A percentile compares a stretch with the other conserved stretches of the same genome.
Conservation (phyloP, 2,113 vertebrate species). For the Origma solitaria region DNA sequence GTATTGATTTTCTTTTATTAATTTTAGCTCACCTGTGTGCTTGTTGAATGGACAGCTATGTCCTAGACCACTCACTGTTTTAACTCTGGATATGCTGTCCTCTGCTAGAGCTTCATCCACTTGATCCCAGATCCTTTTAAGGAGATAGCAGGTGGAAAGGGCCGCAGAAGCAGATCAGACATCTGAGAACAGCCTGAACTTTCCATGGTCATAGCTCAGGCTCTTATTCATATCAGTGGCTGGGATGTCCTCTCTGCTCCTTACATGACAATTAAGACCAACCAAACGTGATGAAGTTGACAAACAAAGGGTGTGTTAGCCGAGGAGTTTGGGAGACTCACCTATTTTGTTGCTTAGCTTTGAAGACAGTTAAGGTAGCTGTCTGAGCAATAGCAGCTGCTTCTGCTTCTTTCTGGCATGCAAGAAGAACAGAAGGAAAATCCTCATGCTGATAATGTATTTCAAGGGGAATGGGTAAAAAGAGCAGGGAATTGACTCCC, state of each 20-base stretch:
- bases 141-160: background rate
- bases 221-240: background rate
- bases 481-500: background rate
- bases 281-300: background rate
- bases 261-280: background rate
- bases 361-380: background rate
- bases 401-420: background rate
- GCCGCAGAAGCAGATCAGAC: background rate
- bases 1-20: background rate
- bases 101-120: background rate
- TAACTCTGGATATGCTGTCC: background rate
- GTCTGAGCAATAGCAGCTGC: background rate
- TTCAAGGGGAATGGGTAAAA: background rate
- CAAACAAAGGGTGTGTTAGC: background rate
- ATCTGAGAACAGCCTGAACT: background rate
- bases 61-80: background rate
- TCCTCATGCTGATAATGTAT: background rate
- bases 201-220: background rate
- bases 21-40: background rate
- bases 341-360: background rate
- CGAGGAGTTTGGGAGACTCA: background rate
- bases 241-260: background rate
- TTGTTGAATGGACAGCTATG: background rate
- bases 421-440: background rate
- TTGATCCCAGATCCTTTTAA: background rate